phyloP scores from a whole-genome alignment of 1,140 invertebrate genomes.

The Drosophila sucinea region DNA sequence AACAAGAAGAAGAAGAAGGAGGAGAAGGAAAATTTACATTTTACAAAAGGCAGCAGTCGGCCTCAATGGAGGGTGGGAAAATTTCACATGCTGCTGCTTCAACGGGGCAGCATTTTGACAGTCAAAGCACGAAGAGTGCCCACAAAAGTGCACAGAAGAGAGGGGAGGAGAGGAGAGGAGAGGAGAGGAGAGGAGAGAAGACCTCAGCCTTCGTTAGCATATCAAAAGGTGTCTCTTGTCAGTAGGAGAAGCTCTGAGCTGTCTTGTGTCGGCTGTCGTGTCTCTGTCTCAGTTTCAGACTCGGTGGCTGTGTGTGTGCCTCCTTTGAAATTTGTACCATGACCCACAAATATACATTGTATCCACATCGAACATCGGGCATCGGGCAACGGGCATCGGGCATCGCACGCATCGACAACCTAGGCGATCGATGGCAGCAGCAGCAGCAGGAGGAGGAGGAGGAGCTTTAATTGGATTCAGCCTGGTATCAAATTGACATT shows the following conservation, averaged over 20 bases:
- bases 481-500: slow-evolving; percentile 76
- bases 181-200: not conserved
- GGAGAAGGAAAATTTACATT: slow-evolving; percentile 67
- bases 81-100: slow-evolving; percentile 56
- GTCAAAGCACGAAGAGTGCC: slow-evolving; percentile 40
- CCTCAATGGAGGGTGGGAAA: slow-evolving; percentile 78
- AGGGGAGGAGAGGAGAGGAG: slow-evolving; percentile 5
- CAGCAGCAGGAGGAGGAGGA: slow-evolving; percentile 63
- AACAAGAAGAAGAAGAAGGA: slow-evolving; percentile 31
- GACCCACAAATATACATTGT: slow-evolving; percentile 77
- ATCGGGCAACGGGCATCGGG: not conserved
- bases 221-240: slow-evolving; percentile 78
- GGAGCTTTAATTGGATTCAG: slow-evolving; percentile 75
- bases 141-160: not conserved
- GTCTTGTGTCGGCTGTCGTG: slow-evolving; percentile 63
- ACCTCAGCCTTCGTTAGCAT: slow-evolving; percentile 68
- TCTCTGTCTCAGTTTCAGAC: slow-evolving; percentile 30
- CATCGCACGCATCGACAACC: slow-evolving; percentile 57
- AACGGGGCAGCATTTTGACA: slow-evolving; percentile 70
- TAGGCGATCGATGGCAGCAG: slow-evolving; percentile 59
- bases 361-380: not conserved
- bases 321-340: slow-evolving; percentile 68
- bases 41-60: slow-evolving; percentile 50
- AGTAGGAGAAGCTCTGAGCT: slow-evolving; percentile 40
- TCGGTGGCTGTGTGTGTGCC: not conserved